These are phyloP conservation scores for Tholera decimalis DNA, from an alignment of 2,888 invertebrate genomes.

Conservation along the genomic window DNA sequence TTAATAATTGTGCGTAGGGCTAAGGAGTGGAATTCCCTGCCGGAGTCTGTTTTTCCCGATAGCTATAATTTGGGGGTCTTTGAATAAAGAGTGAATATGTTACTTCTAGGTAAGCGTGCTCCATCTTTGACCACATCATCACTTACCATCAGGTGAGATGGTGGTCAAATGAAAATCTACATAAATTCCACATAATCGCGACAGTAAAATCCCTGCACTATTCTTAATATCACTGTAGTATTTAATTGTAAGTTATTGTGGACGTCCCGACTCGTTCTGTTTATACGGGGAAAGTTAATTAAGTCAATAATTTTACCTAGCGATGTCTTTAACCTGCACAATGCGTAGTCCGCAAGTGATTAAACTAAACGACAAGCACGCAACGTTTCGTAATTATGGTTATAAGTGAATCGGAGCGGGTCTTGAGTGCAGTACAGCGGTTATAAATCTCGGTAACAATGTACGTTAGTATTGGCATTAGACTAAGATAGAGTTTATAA, in stretches of 20 bases:
- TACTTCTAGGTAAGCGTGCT: too few species aligned
- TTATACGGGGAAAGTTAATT: conserved; percentile 45
- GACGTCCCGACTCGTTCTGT: conserved; percentile 18
- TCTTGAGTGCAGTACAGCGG: conserved; percentile 57
- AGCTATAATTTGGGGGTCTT: too few species aligned
- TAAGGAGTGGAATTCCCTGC: too few species aligned
- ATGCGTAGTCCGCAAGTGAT: conserved; percentile 30
- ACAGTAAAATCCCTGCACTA: background rate
- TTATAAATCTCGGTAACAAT: conserved; percentile 58
- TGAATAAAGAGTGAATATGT: too few species aligned
- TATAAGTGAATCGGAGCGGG: conserved; percentile 57
- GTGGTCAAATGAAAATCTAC: too few species aligned
- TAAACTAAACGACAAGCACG: conserved; percentile 39
- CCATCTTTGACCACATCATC: too few species aligned
- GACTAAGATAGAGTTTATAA: conserved; percentile 56
- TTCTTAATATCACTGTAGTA: conserved; percentile 4
- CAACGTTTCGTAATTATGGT: conserved; percentile 51
- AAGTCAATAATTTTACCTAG: conserved; percentile 29
- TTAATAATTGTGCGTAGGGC: too few species aligned
- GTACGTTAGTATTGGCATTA: conserved; percentile 41
- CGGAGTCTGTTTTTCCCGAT: too few species aligned
- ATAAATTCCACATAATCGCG: conserved; percentile 1
- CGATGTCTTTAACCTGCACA: conserved; percentile 36
- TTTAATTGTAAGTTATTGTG: conserved; percentile 10
- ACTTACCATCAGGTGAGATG: too few species aligned